Base-by-base conservation (phyloP, 2,113 vertebrate species). In the Rhineura floridana region DNA sequence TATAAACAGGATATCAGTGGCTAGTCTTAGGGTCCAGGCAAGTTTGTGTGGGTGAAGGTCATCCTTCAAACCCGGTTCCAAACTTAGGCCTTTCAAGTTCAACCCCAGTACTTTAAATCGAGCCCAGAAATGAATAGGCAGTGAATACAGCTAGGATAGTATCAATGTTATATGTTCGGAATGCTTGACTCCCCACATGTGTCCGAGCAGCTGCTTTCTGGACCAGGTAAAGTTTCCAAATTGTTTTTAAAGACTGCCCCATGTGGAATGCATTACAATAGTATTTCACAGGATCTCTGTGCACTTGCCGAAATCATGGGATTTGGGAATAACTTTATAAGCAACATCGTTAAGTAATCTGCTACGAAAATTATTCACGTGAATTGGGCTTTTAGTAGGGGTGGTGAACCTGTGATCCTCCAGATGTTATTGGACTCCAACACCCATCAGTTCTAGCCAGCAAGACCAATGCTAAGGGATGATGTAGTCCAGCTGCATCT, bases 341-440 rank as follows among this genome's bases (percentile, higher is more conserved):
- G 67, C 44, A n/a, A 28, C 7, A 19, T 39, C 42, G 8, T 85
- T 72, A 55, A 73, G 13, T 55, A 42, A 7, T 39, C 36, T 15
- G 33, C 11, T 25, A 10, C 17, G 59, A 25, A 46, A 77, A 28
- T 59, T 28, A 59, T 28, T 75, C 5, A 33, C 5, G 39, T 46
- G 30, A 63, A n/a, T n/a, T 52, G 36, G 13, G 30, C 73, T 84
- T 78, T 84, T 46, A 92, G 52, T 67, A 69, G 73, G 84, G 6
- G 15, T 72, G n/a, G 17, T 39, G 36, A 36, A 72, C 36, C 4
- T 17, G 36, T 36, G 19, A n/a, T 12, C 36, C 15, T 36, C 28
- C 12, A 69, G 9, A 69, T 69, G 30, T 11, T 33, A 33, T 69
- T 33, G 33, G 33, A 69, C 6, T 19, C 21, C 55, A 59, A 59